These are phyloP conservation scores for Phoebastria nigripes DNA, from an alignment of 2,797 vertebrate genomes.

Conservation along the genomic window DNA sequence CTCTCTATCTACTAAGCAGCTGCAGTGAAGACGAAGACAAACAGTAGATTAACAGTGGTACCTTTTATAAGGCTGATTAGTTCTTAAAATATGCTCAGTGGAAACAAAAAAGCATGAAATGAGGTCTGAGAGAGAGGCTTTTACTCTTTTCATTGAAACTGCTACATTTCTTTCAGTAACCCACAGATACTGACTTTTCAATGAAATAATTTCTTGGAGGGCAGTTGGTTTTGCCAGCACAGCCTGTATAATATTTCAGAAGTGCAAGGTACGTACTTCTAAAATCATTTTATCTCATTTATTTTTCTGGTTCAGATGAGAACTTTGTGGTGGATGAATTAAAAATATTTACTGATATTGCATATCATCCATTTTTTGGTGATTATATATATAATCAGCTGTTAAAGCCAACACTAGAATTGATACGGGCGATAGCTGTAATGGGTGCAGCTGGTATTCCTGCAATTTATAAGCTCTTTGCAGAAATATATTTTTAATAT, in stretches of 20 bases:
- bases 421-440: not conserved
- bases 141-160: slow-evolving; percentile 58
- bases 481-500: not conserved
- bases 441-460: not conserved
- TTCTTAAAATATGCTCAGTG: slow-evolving; percentile 75
- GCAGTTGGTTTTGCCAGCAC: slow-evolving; percentile 10
- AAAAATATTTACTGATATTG: slow-evolving; percentile 51
- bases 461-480: not conserved
- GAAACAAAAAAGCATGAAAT: slow-evolving; percentile 69
- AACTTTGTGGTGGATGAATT: slow-evolving; percentile 9
- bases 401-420: not conserved
- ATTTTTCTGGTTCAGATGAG: slow-evolving; percentile 52
- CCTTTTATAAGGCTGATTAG: slow-evolving; percentile 77
- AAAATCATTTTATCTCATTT: slow-evolving; percentile 51
- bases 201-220: slow-evolving; percentile 56
- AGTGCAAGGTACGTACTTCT: slow-evolving; percentile 47
- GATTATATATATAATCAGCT: not conserved
- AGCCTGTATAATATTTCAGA: slow-evolving; percentile 51
- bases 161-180: slow-evolving; percentile 50
- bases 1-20: slow-evolving; percentile 75
- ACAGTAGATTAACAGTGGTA: slow-evolving; percentile 78
- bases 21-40: slow-evolving; percentile 77
- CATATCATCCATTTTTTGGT: not conserved
- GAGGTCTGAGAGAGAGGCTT: slow-evolving; percentile 50
- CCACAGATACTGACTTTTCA: slow-evolving; percentile 55